Evolutionary conservation across 2,888 invertebrate species (phyloP).

Genomic region (Stomorhina lunata): DNA sequence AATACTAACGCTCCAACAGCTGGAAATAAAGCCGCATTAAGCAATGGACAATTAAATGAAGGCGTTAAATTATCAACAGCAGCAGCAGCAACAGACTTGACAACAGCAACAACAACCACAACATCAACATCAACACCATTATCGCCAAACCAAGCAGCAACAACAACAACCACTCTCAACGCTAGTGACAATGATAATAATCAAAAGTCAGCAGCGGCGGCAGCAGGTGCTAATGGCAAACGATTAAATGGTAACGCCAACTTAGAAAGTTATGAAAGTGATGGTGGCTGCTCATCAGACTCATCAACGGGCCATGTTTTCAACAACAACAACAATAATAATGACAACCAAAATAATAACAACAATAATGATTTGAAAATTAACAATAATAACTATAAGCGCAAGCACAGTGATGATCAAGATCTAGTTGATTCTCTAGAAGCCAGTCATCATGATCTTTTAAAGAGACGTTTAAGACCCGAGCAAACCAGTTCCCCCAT

Average conservation of each 20-base stretch:
- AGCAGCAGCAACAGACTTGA: constrained; percentile 24
- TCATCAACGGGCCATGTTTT: constrained; percentile 79
- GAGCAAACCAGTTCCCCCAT: constrained; percentile 57
- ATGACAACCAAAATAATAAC: constrained; percentile 71
- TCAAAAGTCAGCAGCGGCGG: constrained; percentile 63
- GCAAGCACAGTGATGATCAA: constrained; percentile 73
- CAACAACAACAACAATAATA: constrained; percentile 77
- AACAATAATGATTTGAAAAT: constrained; percentile 71
- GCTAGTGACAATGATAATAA: constrained; percentile 46
- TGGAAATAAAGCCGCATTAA: constrained; percentile 47
- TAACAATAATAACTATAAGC: constrained; percentile 78
- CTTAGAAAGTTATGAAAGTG: constrained; percentile 83
- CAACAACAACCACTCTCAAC: constrained; percentile 46
- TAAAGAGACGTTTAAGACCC: constrained; percentile 75
- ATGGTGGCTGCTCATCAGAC: constrained; percentile 81
- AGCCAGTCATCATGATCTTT: constrained; percentile 63
- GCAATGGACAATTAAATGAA: constrained; percentile 65
- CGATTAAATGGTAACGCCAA: constrained; percentile 69
- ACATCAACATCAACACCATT: constrained; percentile 26
- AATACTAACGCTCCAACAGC: constrained; percentile 43
- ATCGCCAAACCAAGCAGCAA: constrained; percentile 27
- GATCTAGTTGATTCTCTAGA: constrained; percentile 71
- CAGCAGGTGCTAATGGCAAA: constrained; percentile 71
- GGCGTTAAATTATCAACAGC: constrained; percentile 56
- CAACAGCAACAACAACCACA: constrained; percentile 52